phyloP scores from a whole-genome alignment of 2,888 invertebrate genomes.

The Limnephilus lunatus region DNA sequence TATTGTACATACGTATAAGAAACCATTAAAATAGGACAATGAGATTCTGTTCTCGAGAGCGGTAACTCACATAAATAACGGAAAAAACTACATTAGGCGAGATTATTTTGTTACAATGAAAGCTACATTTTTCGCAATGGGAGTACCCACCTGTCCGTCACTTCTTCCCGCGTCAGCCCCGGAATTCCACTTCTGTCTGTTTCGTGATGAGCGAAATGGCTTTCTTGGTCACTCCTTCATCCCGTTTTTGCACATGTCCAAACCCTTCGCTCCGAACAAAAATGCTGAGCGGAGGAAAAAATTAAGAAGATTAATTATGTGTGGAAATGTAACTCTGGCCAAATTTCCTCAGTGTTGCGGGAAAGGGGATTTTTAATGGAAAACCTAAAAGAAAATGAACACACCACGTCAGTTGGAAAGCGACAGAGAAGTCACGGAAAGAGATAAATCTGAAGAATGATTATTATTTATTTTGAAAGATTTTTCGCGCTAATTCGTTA shows the following conservation, averaged over 20 bases:
- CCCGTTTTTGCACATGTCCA: conserved; percentile 56
- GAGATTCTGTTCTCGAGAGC: neutral
- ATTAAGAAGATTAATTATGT: conserved; percentile 63
- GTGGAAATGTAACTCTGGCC: conserved; percentile 33
- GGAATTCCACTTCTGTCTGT: conserved; percentile 47
- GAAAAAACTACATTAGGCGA: neutral
- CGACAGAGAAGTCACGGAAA: neutral
- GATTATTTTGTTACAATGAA: neutral
- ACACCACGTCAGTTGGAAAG: neutral
- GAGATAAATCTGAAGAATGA: neutral
- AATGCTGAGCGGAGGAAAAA: conserved; percentile 54
- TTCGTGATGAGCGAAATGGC: conserved; percentile 58
- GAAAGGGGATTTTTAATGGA: conserved; percentile 14
- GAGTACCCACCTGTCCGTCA: conserved; percentile 10
- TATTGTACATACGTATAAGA: no score
- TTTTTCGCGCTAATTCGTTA: no score
- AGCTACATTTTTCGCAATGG: neutral
- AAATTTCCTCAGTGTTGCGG: neutral
- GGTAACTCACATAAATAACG: neutral
- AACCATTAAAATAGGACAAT: neutral
- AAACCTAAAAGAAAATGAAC: conserved; percentile 20
- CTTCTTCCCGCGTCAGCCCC: conserved; percentile 54
- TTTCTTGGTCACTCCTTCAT: conserved; percentile 56
- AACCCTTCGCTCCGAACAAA: conserved; percentile 54
- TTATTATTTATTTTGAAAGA: neutral